Conservation (phyloP, 1,140 invertebrate genomes). For the Heliconius himera region DNA sequence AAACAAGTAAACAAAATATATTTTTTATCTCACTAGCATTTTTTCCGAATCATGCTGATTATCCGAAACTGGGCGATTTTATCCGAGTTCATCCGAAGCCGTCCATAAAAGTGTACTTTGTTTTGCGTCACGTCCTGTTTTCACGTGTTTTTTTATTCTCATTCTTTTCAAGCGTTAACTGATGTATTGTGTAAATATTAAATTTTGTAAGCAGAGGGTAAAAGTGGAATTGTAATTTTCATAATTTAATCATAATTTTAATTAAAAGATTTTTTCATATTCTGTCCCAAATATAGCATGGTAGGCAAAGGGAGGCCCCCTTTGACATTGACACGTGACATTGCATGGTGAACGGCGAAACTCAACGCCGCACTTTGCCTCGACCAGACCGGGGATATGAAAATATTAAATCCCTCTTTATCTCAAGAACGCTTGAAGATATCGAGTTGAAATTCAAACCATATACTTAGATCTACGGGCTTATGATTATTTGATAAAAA, state of each 20-base stretch:
- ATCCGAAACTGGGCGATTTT: slow-evolving; percentile 37
- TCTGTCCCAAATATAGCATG: too few species aligned
- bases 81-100: slow-evolving; percentile 47
- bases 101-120: slow-evolving; percentile 68
- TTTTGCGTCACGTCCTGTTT: slow-evolving; percentile 46
- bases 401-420: too few species aligned
- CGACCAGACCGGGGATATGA: too few species aligned
- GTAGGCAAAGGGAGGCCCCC: too few species aligned
- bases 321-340: too few species aligned
- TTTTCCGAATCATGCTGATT: slow-evolving; percentile 37
- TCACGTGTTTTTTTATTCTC: slow-evolving; percentile 28
- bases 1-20: slow-evolving; percentile 19
- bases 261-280: too few species aligned
- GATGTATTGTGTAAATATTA: slow-evolving; percentile 28
- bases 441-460: too few species aligned
- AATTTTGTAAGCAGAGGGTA: neutral
- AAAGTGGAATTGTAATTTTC: neutral
- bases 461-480: too few species aligned
- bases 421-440: too few species aligned
- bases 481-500: too few species aligned
- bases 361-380: too few species aligned
- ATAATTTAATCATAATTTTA: neutral
- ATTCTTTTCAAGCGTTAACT: slow-evolving; percentile 26
- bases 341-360: too few species aligned
- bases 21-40: slow-evolving; percentile 30